Base-by-base conservation (phyloP, 2,888 invertebrate genomes). In the Dioctria linearis region DNA sequence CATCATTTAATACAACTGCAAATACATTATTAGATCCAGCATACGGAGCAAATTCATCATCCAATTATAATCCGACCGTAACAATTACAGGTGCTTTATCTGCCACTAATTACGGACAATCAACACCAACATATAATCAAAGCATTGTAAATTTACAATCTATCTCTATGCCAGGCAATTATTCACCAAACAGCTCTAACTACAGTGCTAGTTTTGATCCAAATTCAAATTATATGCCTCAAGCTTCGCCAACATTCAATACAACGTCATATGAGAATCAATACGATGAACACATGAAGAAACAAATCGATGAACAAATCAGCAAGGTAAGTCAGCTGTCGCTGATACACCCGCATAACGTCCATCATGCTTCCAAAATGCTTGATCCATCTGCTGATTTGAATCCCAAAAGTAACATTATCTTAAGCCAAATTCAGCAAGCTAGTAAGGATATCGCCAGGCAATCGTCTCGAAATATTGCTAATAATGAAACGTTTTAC, bases 281-380 rank as follows among this genome's bases (percentile, higher is more conserved):
- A n/a, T 82, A 82, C 78, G 84, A 85, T 57, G 84, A 84, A 43
- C 83, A 83, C 73, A 82, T 84, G 80, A 84, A 84, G 80, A 83
- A 83, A 71, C 83, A 83, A 82, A 82, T 84, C 39, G 84, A 85
- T 78, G 83, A 83, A 66, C 83, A 84, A 73, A 78, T 85, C 78
- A 83, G 82, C 46, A 84, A 85, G 84, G 84, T 85, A 83, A 84
- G 84, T 83, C 82, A 84, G 80, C 78, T 83, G 63, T 82, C 83
- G 67, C 80, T 83, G 67, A 79, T 80, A 37, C 81, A 81, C 46
- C 75, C 80, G 59, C 79, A 78, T 80, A 71, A 59, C 69, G 78
- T 71, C 54, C 79, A 79, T 57, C 79, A 79, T 57, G 78, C 82
- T 54, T 51, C 82, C 79, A 81, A 82, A 81, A 80, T 82, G 81